Base-by-base conservation (phyloP, 2,797 vertebrate species). In the Pseudotriccus pelzelni region DNA sequence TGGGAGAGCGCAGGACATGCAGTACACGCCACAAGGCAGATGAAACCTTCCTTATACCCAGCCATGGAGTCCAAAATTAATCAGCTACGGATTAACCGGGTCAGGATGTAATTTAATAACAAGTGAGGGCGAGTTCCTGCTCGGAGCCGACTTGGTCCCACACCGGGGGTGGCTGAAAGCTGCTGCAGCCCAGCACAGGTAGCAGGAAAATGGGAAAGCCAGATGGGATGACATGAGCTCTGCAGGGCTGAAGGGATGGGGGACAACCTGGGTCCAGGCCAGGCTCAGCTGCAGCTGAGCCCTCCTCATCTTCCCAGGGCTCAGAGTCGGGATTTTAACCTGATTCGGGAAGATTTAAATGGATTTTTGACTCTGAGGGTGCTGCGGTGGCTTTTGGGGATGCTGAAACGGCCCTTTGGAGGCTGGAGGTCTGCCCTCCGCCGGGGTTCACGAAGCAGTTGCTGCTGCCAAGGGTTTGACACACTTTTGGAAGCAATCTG, bases 71-170 rank as follows among this genome's bases (percentile, higher is more conserved):
- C 83, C 80, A 43, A 93, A 95, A 96, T 96, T 97, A 97, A 97
- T 97, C 96, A 96, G 90, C 94, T 70, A 2, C 9, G 93, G 95
- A 97, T 97, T 97, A 97, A 96, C 94, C 83, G 19, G 96, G 96
- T 94, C 95, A 95, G 91, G 85, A 94, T 66, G 93, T 84, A 95
- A 97, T 97, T 97, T 96, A 96, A 96, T 97, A 95, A 95, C 30
- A 37, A 87, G 93, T 1, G 10, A 91, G 79, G 84, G 74, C 0
- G 37, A 89, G 73, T 23, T 67, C 27, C 64, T 78, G 69, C 83
- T 63, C 28, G 53, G 78, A 85, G 58, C 62, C 5, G 2, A 9
- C 1, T 12, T 3, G 41, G 83, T 58, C 81, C 84, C 10, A 4
- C 64, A 37, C 44, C 5, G 8, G 49, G 59, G 46, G 83, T 41